Evolutionary conservation across 2,797 vertebrate genomes (phyloP).

Genomic region (Euphonia xanthogaster): DNA sequence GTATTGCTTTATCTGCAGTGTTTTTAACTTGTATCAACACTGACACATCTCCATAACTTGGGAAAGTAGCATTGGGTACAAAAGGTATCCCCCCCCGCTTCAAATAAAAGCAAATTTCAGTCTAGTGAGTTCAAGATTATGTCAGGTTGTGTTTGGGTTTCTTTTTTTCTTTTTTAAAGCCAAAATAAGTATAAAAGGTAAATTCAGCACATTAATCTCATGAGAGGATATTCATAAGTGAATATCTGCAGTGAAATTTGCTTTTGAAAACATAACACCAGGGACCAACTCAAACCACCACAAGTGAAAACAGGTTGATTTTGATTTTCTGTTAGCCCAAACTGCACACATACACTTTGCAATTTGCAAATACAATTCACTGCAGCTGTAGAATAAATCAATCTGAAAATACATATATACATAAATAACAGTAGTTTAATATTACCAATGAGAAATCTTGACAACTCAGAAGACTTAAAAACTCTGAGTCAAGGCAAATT

Average conservation of each 20-base stretch:
- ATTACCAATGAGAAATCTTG: background rate
- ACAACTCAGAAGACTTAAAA: background rate
- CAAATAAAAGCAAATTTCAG: background rate
- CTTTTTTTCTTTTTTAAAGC: background rate
- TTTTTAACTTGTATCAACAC: background rate
- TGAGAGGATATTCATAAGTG: background rate
- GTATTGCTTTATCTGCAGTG: background rate
- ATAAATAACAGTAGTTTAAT: background rate
- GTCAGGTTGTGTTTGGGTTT: background rate
- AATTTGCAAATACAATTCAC: background rate
- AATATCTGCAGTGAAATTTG: background rate
- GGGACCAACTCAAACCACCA: background rate
- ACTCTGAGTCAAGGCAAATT: background rate
- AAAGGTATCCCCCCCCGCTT: rapidly evolving
- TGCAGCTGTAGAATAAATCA: background rate
- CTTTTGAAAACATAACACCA: background rate
- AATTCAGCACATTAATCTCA: background rate
- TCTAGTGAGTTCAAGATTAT: background rate
- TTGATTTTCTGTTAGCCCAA: background rate
- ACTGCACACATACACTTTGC: background rate
- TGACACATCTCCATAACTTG: too few relatives aligned
- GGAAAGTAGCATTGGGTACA: background rate
- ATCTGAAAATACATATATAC: background rate
- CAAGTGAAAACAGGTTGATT: background rate
- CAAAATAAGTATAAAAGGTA: background rate